phyloP scores from a whole-genome alignment of 2,113 vertebrate genomes.

The Neopipo cinnamomea region DNA sequence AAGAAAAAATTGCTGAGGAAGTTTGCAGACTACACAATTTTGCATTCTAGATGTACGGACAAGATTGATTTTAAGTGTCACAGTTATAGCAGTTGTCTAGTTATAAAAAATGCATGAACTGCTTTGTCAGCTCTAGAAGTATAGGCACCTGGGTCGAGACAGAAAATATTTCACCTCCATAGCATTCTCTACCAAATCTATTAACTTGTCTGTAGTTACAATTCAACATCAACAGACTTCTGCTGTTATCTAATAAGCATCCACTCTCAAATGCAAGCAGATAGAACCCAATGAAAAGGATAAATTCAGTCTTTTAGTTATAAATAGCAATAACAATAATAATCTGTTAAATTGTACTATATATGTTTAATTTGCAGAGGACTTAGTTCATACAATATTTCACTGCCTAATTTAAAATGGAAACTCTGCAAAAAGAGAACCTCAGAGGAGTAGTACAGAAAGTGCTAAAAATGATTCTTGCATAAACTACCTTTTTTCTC shows the following conservation, averaged over 20 bases:
- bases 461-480: not conserved
- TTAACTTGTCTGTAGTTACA: not conserved
- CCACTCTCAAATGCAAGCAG: not conserved
- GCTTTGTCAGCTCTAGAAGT: not conserved
- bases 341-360: not conserved
- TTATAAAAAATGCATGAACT: not conserved
- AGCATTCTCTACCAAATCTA: not conserved
- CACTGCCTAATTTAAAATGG: not conserved
- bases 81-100: not conserved
- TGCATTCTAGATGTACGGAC: not conserved
- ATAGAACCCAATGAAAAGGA: not conserved
- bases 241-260: not conserved
- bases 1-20: not conserved
- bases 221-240: not conserved
- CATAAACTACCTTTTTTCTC: not conserved
- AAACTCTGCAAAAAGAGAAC: not conserved
- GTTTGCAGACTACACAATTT: not conserved
- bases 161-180: not conserved
- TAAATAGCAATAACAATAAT: not conserved
- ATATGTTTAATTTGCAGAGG: not conserved
- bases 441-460: not conserved
- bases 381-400: not conserved
- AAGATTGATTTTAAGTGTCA: constrained; percentile 3
- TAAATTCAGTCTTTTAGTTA: not conserved
- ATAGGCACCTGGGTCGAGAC: not conserved